A percentile compares a stretch with the other conserved stretches of the same genome.
phyloP scores from a whole-genome alignment of 2,113 vertebrate genomes.

The Zosterops lateralis region DNA sequence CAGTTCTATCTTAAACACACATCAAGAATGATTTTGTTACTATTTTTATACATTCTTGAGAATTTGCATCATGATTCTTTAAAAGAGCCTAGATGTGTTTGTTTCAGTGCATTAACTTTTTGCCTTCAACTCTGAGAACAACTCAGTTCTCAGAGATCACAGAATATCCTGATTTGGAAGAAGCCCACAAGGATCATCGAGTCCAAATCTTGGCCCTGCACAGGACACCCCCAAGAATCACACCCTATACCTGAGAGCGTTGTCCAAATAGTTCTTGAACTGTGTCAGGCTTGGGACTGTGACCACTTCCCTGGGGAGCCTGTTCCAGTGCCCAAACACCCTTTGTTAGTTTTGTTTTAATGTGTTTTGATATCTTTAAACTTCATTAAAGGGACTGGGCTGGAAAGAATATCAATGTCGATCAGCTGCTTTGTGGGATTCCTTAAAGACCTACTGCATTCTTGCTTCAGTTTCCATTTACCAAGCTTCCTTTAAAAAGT shows the following conservation, averaged over 20 bases:
- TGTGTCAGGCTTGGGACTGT: background rate
- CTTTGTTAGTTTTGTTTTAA: background rate
- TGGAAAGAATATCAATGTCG: background rate
- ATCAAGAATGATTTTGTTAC: background rate
- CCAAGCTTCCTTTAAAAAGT: background rate
- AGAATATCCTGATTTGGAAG: background rate
- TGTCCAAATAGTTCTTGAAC: background rate
- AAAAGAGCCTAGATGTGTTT: background rate
- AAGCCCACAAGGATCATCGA: background rate
- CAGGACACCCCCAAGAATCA: background rate
- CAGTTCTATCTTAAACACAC: background rate
- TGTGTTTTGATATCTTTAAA: background rate
- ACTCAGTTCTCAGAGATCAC: background rate
- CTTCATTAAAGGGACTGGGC: background rate
- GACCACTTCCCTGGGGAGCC: background rate
- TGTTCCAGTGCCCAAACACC: background rate
- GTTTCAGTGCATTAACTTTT: background rate
- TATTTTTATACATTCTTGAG: background rate
- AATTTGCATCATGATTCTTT: background rate
- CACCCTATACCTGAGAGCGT: background rate
- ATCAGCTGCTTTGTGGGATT: background rate
- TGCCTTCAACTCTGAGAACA: background rate
- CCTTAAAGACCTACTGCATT: background rate
- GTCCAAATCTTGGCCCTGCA: background rate
- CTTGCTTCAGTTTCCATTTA: background rate